These are phyloP conservation scores for Litoditis marina DNA, from an alignment of 2,888 invertebrate species.

Conservation along the genomic window DNA sequence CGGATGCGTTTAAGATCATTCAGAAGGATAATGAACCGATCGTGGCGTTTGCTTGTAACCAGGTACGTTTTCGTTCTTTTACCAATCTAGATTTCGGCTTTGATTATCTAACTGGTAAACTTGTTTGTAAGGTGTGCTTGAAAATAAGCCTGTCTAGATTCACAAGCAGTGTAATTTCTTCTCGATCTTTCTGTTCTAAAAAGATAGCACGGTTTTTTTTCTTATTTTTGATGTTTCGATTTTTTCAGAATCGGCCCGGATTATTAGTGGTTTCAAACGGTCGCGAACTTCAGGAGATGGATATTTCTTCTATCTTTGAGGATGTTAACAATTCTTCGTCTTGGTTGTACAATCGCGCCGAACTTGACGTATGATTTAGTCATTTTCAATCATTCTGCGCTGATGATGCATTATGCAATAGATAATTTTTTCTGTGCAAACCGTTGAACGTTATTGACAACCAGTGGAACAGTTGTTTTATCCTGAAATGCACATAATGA, in stretches of 20 bases:
- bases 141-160: background rate
- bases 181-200: too few species aligned
- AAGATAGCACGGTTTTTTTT: too few species aligned
- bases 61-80: constrained; percentile 20
- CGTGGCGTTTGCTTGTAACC: constrained; percentile 78
- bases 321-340: constrained; percentile 70
- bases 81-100: too few species aligned
- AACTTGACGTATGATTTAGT: constrained; percentile 79
- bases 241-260: constrained; percentile 70
- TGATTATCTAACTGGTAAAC: too few species aligned
- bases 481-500: too few species aligned
- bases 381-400: too few species aligned
- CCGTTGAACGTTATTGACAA: too few species aligned
- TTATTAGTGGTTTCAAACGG: constrained; percentile 85
- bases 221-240: background rate
- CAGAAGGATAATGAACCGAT: constrained; percentile 98
- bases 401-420: too few species aligned
- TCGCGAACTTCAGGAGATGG: constrained; percentile 94
- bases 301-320: constrained; percentile 84
- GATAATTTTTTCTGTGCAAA: too few species aligned
- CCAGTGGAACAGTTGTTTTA: too few species aligned
- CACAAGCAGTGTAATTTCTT: too few species aligned
- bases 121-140: background rate
- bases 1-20: constrained; percentile 85
- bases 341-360: constrained; percentile 95